These are phyloP conservation scores for Cheilosia vernalis DNA, from an alignment of 2,888 invertebrate species.

Conservation along the genomic window DNA sequence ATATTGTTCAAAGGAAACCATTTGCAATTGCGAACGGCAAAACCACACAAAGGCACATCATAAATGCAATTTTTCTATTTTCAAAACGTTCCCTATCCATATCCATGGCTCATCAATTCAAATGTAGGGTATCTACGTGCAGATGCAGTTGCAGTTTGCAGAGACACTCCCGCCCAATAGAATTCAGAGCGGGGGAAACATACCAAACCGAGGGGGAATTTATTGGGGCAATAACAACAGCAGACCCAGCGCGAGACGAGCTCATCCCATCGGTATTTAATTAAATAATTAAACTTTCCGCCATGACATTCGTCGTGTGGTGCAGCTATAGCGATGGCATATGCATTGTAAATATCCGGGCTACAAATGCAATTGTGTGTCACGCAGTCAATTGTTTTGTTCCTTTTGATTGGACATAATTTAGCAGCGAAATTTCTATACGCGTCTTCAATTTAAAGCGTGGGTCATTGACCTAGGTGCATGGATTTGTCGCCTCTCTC, in stretches of 20 bases:
- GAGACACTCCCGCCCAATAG: slow-evolving; percentile 68
- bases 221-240: slow-evolving; percentile 49
- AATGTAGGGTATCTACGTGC: neutral
- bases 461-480: slow-evolving; percentile 62
- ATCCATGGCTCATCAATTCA: slow-evolving; percentile 60
- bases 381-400: slow-evolving; percentile 74
- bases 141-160: slow-evolving; percentile 5
- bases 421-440: slow-evolving; percentile 62
- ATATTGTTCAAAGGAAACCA: slow-evolving; percentile 37
- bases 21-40: slow-evolving; percentile 38
- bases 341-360: slow-evolving; percentile 56
- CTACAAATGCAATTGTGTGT: slow-evolving; percentile 61
- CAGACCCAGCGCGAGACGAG: slow-evolving; percentile 16
- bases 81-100: slow-evolving; percentile 40
- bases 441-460: slow-evolving; percentile 57
- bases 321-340: neutral
- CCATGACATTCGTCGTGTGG: slow-evolving; percentile 62
- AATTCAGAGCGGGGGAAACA: slow-evolving; percentile 2
- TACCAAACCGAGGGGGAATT: slow-evolving; percentile 19
- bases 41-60: slow-evolving; percentile 46
- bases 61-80: slow-evolving; percentile 43
- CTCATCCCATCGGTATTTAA: slow-evolving; percentile 70
- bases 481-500: neutral
- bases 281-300: slow-evolving; percentile 75
- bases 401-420: slow-evolving; percentile 74